phyloP scores from a whole-genome alignment of 2,888 invertebrate genomes.

The Antheraea assamensis region DNA sequence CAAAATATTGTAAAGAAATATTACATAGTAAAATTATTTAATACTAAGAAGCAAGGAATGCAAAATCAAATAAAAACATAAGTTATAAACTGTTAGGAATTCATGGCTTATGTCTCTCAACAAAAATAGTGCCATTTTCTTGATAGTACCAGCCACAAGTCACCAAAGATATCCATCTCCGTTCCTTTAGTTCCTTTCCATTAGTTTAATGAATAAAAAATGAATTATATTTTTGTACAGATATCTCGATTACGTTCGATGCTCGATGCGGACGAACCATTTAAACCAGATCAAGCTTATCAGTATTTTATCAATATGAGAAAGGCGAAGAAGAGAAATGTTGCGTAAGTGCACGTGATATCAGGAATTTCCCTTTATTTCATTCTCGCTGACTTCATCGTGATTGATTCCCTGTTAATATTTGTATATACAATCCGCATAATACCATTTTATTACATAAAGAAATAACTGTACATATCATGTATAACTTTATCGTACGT shows the following conservation, averaged over 20 bases:
- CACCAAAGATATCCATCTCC: too few species aligned
- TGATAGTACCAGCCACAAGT: too few species aligned
- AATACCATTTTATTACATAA: not conserved
- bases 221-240: constrained; percentile 37
- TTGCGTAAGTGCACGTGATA: constrained; percentile 44
- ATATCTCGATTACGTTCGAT: constrained; percentile 64
- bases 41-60: too few species aligned
- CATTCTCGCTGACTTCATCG: not conserved
- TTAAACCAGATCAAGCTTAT: constrained; percentile 75
- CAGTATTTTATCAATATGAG: constrained; percentile 69
- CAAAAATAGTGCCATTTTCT: too few species aligned
- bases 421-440: not conserved
- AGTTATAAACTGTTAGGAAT: too few species aligned
- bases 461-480: not conserved
- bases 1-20: too few species aligned
- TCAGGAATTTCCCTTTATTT: not conserved
- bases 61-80: too few species aligned
- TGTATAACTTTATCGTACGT: not conserved
- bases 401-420: not conserved
- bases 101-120: too few species aligned
- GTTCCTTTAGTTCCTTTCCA: too few species aligned
- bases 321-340: constrained; percentile 57
- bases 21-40: too few species aligned
- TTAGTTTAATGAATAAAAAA: too few species aligned
- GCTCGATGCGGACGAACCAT: constrained; percentile 74